Evolutionary conservation across 2,113 vertebrate genomes (phyloP).

Genomic region (Platichthys flesus): DNA sequence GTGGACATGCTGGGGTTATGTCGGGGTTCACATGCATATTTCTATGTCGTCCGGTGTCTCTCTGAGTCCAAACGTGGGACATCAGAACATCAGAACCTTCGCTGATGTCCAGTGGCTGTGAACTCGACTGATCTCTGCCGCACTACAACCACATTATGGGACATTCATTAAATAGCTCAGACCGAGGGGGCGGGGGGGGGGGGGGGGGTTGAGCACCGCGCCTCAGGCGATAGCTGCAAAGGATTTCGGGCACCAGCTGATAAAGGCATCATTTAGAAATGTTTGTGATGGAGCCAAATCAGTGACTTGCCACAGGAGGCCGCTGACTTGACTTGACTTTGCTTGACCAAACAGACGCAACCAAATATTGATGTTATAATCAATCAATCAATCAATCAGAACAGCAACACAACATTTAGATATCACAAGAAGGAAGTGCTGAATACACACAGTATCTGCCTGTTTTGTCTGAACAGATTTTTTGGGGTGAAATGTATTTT

Average conservation of each 20-base stretch:
- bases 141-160: not conserved
- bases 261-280: not conserved
- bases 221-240: not conserved
- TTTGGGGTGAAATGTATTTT: too few species aligned
- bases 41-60: constrained; percentile 13
- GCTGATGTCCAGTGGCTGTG: too few species aligned
- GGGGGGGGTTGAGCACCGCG: not conserved
- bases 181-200: too few species aligned
- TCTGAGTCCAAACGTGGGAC: not conserved
- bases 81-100: not conserved
- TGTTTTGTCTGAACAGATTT: too few species aligned
- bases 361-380: too few species aligned
- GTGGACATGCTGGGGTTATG: constrained; percentile 38
- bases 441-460: too few species aligned
- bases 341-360: too few species aligned
- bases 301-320: not conserved
- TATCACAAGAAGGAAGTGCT: too few species aligned
- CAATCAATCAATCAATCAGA: too few species aligned
- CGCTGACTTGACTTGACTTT: too few species aligned
- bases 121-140: not conserved
- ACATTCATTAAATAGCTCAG: constrained; percentile 6
- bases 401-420: too few species aligned
- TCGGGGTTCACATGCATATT: constrained; percentile 35
- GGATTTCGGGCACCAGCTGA: not conserved
- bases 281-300: not conserved